Evolutionary conservation across 1,140 invertebrate genomes (phyloP).

Genomic region (Hydropsyche tenuis): DNA sequence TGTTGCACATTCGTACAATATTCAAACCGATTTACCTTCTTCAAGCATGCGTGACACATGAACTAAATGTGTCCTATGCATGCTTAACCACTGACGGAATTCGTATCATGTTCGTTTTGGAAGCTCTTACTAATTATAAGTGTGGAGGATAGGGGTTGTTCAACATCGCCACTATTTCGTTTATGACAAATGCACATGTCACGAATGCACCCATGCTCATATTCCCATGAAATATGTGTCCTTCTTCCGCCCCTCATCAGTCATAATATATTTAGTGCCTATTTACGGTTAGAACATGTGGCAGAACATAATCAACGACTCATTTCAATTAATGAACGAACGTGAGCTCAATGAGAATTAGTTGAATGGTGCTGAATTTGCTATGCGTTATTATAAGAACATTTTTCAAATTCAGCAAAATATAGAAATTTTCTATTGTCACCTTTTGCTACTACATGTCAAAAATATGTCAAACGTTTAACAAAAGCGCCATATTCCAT

Average conservation of each 20-base stretch:
- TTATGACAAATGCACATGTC: slow-evolving; percentile 11
- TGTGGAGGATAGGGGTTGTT: neutral
- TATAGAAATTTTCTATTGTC: neutral
- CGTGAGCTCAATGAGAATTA: no score
- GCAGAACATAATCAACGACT: neutral
- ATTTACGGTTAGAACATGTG: slow-evolving; percentile 2
- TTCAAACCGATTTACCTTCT: no score
- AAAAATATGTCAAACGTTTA: slow-evolving; percentile 44
- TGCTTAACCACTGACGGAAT: neutral
- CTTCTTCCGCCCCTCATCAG: neutral
- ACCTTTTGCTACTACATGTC: slow-evolving; percentile 34
- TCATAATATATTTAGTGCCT: slow-evolving; percentile 16
- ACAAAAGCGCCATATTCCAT: slow-evolving; percentile 27
- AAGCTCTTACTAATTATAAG: neutral
- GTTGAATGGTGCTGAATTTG: neutral
- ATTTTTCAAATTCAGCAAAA: slow-evolving; percentile 14
- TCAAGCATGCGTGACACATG: no score
- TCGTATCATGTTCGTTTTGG: neutral
- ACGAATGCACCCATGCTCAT: neutral
- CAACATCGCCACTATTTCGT: neutral
- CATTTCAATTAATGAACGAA: no score
- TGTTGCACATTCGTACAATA: neutral
- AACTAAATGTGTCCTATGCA: no score
- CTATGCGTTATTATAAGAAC: slow-evolving; percentile 5
- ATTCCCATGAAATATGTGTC: slow-evolving; percentile 13